Evolutionary conservation across 2,797 vertebrate species (phyloP).

Genomic region (Cuniculus paca): DNA sequence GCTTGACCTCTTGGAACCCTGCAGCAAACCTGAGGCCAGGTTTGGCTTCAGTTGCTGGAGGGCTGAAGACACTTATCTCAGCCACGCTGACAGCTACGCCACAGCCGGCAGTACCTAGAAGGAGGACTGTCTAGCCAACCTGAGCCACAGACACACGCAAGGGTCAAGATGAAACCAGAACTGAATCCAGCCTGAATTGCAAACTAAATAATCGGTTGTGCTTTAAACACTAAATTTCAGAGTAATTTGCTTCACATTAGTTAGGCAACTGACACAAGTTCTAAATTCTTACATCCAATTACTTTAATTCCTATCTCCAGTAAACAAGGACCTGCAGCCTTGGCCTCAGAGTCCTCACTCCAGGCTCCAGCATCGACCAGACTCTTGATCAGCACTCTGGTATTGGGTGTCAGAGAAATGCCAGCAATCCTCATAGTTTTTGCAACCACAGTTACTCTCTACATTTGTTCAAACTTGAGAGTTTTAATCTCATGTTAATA

Average conservation of each 20-base stretch:
- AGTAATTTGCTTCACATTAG: neutral
- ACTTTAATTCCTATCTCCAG: neutral
- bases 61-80: neutral
- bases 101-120: neutral
- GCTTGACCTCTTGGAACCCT: neutral
- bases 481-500: constrained; percentile 80
- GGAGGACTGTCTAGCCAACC: neutral
- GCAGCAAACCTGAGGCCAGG: neutral
- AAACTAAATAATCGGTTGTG: neutral
- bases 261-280: neutral
- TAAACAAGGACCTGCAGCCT: neutral
- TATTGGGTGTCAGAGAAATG: neutral
- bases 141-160: fast-evolving
- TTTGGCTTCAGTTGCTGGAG: neutral
- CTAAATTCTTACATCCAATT: neutral
- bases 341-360: too few species aligned
- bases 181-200: neutral
- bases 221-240: neutral
- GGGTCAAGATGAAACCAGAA: neutral
- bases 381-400: neutral
- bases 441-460: neutral
- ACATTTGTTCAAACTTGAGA: constrained; percentile 60
- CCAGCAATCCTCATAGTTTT: neutral
- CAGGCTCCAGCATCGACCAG: neutral
- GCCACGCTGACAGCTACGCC: too few species aligned